Evolutionary conservation across 2,888 invertebrate species (phyloP), one percentile per base, ranked within the genome.

Genomic region (Axea sp.): DNA sequence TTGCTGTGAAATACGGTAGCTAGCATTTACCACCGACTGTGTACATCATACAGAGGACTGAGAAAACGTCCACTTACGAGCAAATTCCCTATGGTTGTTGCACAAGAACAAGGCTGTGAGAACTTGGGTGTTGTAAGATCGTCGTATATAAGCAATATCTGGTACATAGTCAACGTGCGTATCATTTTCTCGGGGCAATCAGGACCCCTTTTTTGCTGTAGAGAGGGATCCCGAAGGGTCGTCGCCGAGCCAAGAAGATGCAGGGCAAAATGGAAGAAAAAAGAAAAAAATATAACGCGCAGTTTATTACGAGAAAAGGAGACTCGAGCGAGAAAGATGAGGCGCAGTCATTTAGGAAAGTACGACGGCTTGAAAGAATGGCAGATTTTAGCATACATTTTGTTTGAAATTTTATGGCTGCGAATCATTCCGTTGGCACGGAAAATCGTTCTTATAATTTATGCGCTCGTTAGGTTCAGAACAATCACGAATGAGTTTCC

Each of bases 161-260:
- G 75, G 73, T 75, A 71, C 75, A 67, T 30, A 41, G 55, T 51
- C 74, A 73, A 72, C 71, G 68, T 49, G 71, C 73, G 73, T 68
- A 69, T 81, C 77, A 79, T 81, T 81, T 81, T 81, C 78, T 53
- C 68, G 55, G 75, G 73, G 76, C 77, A 79, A 81, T 80, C 80
- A 73, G 73, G 59, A 67, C 39, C 67, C 43, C 53, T 51, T 75
- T 59, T 74, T 73, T 65, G 67, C 60, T 31, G 60, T 24, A 31
- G 33, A 11, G 55, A 59, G 69, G 51, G 71, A 68, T 35, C 73
- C 57, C 51, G 60, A 53, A 73, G 62, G 73, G 62, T 73, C 28
- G 68, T 49, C 35, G 43, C 17, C 30, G 41, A 35, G 43, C 45
- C 49, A 22, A 51, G 41, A 22, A 37, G 53, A 37, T 45, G 45